Percentiles rank a stretch among this genome's conserved stretches.
Evolutionary conservation across 2,888 invertebrate species (phyloP).

Genomic region (Phymatocera aterrima): DNA sequence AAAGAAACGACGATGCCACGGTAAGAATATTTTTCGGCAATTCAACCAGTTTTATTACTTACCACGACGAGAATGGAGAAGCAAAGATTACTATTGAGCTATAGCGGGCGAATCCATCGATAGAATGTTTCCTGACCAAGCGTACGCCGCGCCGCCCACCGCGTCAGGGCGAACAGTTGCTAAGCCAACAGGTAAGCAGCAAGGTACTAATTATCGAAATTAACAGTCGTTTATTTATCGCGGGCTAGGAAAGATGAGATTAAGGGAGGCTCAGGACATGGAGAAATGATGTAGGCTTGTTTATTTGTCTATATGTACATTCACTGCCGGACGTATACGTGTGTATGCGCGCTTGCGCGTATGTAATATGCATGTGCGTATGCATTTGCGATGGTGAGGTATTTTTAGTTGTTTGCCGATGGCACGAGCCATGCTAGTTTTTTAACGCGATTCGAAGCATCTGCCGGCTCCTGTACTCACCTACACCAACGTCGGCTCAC

Average conservation of each 20-base stretch:
- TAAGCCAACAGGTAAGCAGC: constrained; percentile 3
- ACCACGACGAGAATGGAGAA: too few species aligned
- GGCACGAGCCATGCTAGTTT: constrained; percentile 57
- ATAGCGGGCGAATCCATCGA: too few species aligned
- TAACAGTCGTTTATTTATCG: constrained; percentile 56
- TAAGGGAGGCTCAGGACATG: constrained; percentile 51
- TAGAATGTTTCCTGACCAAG: too few species aligned
- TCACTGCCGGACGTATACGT: background rate
- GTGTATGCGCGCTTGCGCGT: background rate
- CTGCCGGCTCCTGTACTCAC: background rate
- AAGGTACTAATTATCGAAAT: constrained; percentile 62
- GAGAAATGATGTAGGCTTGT: background rate
- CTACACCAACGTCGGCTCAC: background rate
- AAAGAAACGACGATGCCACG: background rate
- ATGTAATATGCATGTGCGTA: constrained; percentile 63
- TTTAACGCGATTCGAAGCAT: constrained; percentile 30
- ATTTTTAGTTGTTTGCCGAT: constrained; percentile 67
- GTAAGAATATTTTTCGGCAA: too few species aligned
- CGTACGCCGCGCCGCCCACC: background rate
- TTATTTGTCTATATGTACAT: background rate
- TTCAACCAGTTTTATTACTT: too few species aligned
- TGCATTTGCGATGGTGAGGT: constrained; percentile 52
- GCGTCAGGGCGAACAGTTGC: constrained; percentile 14
- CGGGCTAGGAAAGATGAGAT: constrained; percentile 51
- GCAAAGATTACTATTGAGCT: too few species aligned